Evolutionary conservation across 2,888 invertebrate species (phyloP), one percentile per base, ranked within the genome.

Genomic region (Drosophila birchii): DNA sequence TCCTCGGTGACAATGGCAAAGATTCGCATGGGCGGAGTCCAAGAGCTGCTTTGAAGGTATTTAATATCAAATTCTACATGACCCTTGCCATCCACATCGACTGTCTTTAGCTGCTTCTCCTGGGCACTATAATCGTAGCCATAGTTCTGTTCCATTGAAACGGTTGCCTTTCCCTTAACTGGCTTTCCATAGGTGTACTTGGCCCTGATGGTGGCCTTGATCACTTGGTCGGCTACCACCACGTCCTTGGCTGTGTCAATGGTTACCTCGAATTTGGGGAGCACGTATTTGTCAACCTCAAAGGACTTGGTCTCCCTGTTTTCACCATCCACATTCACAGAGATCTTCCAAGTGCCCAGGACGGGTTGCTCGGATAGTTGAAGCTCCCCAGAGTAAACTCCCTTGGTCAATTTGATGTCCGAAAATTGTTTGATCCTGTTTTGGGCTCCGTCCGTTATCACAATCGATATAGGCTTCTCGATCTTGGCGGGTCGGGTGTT

Each of bases 221-320:
- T 94, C 74, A 95, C 95, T 49, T 95, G 95, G 59, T 97, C 97
- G 77, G 95, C 95, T 90, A 97, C 96, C 2, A 97, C 96, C 8
- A 96, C 94, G 92, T 97, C 97, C 60, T 96, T 94, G 0, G 97
- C 96, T 38, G 97, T 94, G 78, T 96, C 95, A 72, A 99, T 95
- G 36, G 95, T 94, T 69, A 99, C 96, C 90, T 98, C 95, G 92
- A 98, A 99, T 90, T 98, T 98, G 0, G 99, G 99, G 75, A 97
- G 93, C 58, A 98, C 96, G 90, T 97, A 98, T 92, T 97, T 96
- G 16, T 97, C 97, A 14, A 98, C 96, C 90, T 96, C 94, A 44
- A 92, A 90, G 16, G 62, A 54, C 76, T 92, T 90, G 0, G 54
- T 55, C 5, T 61, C 66, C 2, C 62, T n/a, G 3, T 16, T n/a